These are phyloP conservation scores for Alexandromys fortis DNA, from an alignment of 2,113 vertebrate genomes.

Conservation along the genomic window DNA sequence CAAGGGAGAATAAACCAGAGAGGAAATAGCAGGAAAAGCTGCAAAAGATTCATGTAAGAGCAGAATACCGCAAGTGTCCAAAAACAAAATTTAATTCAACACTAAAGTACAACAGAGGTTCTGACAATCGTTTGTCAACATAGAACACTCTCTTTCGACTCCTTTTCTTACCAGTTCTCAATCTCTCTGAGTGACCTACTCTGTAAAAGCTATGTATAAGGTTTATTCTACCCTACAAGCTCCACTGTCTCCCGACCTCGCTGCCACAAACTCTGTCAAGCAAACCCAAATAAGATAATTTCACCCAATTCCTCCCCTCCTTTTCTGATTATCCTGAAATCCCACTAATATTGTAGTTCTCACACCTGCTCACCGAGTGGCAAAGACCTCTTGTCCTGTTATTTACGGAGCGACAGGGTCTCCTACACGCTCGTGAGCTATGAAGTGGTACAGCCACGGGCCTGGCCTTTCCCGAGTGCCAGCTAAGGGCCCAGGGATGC, in stretches of 20 bases:
- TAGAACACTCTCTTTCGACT: not conserved
- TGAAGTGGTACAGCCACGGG: not conserved
- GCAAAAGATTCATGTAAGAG: not conserved
- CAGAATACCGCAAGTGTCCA: not conserved
- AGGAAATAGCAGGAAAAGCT: not conserved
- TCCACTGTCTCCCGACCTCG: not conserved
- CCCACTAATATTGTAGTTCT: not conserved
- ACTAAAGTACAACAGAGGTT: not conserved
- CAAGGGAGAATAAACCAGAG: not conserved
- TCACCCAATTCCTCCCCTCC: not conserved
- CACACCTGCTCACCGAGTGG: not conserved
- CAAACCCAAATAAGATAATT: not conserved
- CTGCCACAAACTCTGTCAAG: not conserved
- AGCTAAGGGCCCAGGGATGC: not conserved
- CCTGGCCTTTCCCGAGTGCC: not conserved
- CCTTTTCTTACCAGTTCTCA: not conserved
- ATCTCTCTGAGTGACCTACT: not conserved
- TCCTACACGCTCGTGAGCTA: not conserved
- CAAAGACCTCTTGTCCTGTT: not conserved
- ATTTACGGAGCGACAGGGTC: not conserved
- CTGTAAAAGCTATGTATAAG: not conserved
- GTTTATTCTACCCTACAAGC: not conserved
- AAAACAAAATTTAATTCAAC: constrained; percentile 15
- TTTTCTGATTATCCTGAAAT: not conserved
- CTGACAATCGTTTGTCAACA: not conserved